Conservation (phyloP, 2,888 invertebrate species). For the Lampropteryx suffumata region DNA sequence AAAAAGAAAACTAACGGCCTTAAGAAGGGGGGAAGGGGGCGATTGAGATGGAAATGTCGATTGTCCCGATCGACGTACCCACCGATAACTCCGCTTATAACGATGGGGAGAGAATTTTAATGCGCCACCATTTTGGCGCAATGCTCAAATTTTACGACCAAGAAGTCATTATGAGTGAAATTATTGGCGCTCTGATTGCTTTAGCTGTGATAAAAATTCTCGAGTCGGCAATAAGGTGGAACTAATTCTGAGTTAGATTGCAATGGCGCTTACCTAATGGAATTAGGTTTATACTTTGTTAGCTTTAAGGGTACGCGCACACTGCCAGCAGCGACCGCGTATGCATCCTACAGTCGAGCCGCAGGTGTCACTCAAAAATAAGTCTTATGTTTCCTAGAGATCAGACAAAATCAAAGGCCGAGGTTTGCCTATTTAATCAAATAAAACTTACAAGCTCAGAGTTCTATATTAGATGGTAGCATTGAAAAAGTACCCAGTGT, state of each 20-base stretch:
- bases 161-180: conserved; percentile 82
- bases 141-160: conserved; percentile 82
- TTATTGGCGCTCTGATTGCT: conserved; percentile 83
- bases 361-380: too few relatives aligned
- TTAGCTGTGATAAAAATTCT: conserved; percentile 82
- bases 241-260: conserved; percentile 77
- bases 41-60: conserved; percentile 80
- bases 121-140: conserved; percentile 82
- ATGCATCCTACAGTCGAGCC: too few relatives aligned
- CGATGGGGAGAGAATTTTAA: conserved; percentile 82
- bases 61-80: conserved; percentile 71
- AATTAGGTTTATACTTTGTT: conserved; percentile 50
- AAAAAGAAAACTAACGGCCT: conserved; percentile 80
- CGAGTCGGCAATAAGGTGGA: conserved; percentile 81
- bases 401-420: too few relatives aligned
- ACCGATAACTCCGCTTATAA: conserved; percentile 79
- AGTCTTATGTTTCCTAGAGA: too few relatives aligned
- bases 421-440: too few relatives aligned
- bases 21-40: conserved; percentile 55
- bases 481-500: neutral
- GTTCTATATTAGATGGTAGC: neutral
- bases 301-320: conserved; percentile 14
- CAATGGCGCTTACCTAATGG: conserved; percentile 60
- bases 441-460: too few relatives aligned
- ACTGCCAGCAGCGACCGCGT: too few relatives aligned